phyloP scores from a whole-genome alignment of 1,140 invertebrate genomes.

The Drosophila trapezifrons region DNA sequence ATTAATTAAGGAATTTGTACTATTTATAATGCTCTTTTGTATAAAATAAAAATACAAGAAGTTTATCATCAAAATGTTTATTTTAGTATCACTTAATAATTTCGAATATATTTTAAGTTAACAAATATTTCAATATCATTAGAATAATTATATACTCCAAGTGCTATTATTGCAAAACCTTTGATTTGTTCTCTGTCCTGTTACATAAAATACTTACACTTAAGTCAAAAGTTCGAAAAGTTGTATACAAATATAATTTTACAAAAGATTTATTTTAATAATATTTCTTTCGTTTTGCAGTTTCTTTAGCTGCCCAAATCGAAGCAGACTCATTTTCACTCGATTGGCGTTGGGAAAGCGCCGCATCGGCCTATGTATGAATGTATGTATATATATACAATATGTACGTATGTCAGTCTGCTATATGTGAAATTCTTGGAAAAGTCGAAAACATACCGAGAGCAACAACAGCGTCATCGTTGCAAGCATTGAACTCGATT shows the following conservation, averaged over 20 bases:
- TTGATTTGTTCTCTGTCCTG: too few species aligned
- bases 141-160: not conserved
- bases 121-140: not conserved
- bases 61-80: not conserved
- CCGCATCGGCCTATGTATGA: constrained; percentile 36
- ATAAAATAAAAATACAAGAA: too few species aligned
- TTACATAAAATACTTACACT: too few species aligned
- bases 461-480: constrained; percentile 62
- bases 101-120: too few species aligned
- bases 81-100: too few species aligned
- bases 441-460: constrained; percentile 57
- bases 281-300: constrained; percentile 16
- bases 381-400: constrained; percentile 31
- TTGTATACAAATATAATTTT: not conserved
- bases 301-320: constrained; percentile 56
- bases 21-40: too few species aligned
- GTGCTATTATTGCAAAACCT: too few species aligned
- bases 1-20: too few species aligned
- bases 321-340: constrained; percentile 71
- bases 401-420: constrained; percentile 38
- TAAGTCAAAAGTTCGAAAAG: not conserved
- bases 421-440: constrained; percentile 74
- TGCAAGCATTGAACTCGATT: constrained; percentile 82
- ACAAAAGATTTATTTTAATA: not conserved
- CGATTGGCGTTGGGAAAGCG: constrained; percentile 67